Percentiles rank a stretch among this genome's conserved stretches.
Conservation (phyloP, 2,113 vertebrate genomes). For the Phoenicopterus ruber region DNA sequence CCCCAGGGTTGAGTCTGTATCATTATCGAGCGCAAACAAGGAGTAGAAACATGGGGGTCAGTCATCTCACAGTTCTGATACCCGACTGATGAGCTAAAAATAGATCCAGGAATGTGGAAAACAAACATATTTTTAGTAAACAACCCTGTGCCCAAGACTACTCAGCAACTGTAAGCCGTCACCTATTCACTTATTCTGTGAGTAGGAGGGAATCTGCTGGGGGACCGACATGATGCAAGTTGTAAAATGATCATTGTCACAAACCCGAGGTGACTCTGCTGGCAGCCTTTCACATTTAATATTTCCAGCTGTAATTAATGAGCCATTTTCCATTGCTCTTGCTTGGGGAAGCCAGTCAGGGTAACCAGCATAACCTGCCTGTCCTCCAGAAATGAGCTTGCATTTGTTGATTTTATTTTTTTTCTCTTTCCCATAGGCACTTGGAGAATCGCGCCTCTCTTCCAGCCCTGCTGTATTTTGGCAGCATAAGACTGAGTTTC, state of each 20-base stretch:
- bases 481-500: background rate
- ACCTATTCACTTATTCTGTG: background rate
- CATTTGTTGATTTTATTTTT: background rate
- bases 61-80: background rate
- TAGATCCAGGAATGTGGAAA: background rate
- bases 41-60: background rate
- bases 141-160: background rate
- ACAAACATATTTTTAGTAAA: background rate
- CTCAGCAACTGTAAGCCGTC: background rate
- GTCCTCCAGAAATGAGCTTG: background rate
- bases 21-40: background rate
- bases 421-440: background rate
- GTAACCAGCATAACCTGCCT: background rate
- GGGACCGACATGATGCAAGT: background rate
- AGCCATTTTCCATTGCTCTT: background rate
- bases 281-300: conserved; percentile 10
- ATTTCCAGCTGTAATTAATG: conserved; percentile 6
- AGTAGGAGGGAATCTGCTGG: background rate
- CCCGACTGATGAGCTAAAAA: background rate
- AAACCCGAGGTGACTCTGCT: background rate
- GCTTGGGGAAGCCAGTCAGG: background rate
- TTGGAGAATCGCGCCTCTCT: background rate
- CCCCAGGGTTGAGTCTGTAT: background rate
- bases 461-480: background rate
- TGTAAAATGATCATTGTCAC: background rate